Evolutionary conservation across 2,888 invertebrate genomes (phyloP).

Genomic region (Amblyjoppa fuscipennis): DNA sequence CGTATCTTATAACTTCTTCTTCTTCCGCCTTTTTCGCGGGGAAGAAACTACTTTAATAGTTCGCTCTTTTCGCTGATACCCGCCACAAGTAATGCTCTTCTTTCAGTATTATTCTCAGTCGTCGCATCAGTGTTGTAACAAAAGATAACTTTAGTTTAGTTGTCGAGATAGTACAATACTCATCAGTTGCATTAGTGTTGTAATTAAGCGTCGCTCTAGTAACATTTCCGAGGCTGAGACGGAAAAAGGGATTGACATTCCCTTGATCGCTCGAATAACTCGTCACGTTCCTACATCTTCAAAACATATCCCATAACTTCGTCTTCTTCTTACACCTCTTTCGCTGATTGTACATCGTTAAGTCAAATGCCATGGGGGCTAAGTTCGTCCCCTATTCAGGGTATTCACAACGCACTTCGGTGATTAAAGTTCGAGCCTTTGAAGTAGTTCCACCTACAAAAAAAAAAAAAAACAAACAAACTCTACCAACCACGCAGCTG

Average conservation of each 20-base stretch:
- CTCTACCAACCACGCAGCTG: not conserved
- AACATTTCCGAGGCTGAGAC: no score
- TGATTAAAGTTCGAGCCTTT: not conserved
- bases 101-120: no score
- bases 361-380: not conserved
- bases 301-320: not conserved
- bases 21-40: not conserved
- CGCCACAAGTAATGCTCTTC: no score
- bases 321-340: not conserved
- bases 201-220: no score
- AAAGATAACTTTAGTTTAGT: no score
- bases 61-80: no score
- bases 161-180: not conserved
- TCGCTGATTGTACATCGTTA: not conserved
- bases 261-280: no score
- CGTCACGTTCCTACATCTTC: not conserved
- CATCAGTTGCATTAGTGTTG: constrained; percentile 36
- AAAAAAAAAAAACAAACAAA: not conserved
- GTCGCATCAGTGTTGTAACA: no score
- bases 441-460: not conserved
- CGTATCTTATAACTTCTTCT: not conserved
- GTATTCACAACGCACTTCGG: not conserved
- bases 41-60: no score
- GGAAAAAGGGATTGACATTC: no score
- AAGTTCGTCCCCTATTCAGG: not conserved